phyloP scores from a whole-genome alignment of 2,113 vertebrate species.

The Synchiropus splendidus region DNA sequence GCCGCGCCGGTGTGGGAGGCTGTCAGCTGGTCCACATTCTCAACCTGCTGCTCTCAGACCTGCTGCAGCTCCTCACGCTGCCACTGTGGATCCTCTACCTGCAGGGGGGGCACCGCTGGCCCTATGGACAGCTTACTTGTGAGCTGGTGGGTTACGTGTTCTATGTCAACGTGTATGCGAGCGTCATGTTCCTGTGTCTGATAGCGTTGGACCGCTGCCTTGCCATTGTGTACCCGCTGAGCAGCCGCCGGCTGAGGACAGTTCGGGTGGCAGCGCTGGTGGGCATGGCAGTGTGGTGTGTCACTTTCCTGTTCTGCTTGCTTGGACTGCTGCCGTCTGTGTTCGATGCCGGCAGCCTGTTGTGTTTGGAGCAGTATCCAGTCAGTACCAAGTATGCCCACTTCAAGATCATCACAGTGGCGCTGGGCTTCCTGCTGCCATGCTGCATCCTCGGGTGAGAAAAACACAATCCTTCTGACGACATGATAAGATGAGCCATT shows the following conservation, averaged over 20 bases:
- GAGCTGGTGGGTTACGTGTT: constrained; percentile 61
- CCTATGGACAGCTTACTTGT: constrained; percentile 41
- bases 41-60: constrained; percentile 68
- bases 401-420: constrained; percentile 58
- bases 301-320: constrained; percentile 66
- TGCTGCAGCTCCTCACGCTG: constrained; percentile 65
- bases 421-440: constrained; percentile 63
- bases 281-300: constrained; percentile 43
- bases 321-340: constrained; percentile 64
- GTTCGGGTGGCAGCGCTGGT: constrained; percentile 42
- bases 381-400: constrained; percentile 43
- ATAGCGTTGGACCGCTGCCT: constrained; percentile 66
- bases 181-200: constrained; percentile 68
- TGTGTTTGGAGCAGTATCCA: constrained; percentile 60
- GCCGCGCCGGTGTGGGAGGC: constrained; percentile 48
- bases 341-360: constrained; percentile 30
- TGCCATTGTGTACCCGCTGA: constrained; percentile 63
- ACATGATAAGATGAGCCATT: too few relatives aligned
- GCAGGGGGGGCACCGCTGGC: constrained; percentile 45
- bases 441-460: constrained; percentile 65
- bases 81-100: constrained; percentile 69
- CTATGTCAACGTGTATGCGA: constrained; percentile 66
- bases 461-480: neutral
- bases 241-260: constrained; percentile 55
- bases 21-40: constrained; percentile 68